Evolutionary conservation across 1,140 invertebrate genomes (phyloP), one percentile per base, ranked within the genome.

Genomic region (Bacillus rossius): DNA sequence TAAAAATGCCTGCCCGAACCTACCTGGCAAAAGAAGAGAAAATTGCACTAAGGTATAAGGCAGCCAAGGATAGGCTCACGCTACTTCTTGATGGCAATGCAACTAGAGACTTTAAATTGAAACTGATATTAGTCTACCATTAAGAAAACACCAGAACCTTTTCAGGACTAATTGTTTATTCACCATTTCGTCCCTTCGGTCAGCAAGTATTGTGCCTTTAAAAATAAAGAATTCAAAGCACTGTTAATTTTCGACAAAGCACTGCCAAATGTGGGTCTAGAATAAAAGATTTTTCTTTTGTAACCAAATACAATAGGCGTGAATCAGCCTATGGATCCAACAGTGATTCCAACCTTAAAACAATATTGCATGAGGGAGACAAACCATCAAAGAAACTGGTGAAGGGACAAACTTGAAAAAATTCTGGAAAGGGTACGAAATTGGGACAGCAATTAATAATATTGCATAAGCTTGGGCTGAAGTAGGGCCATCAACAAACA

Each of bases 11-110:
- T 34, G 4, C 29, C 4, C 4, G 29, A 34, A 34, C 29, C 10
- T 34, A 34, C 10, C 10, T 34, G 10, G 29, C 29, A 34, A 34
- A 34, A 34, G 29, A 34, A 34, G 29, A 34, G 29, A 10, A 4
- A 7, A 10, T 34, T 34, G 63, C 69, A 53, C 64, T 67, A 16
- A 75, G 75, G 41, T 73, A 71, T 64, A 77, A 77, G 65, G 65
- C 69, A 23, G 65, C 64, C 17, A 78, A 78, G 63, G 73, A 79
- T 67, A 64, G 73, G 41, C 38, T 77, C 2, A 77, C 73, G 60
- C 61, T 80, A 53, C 57, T 73, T n/a, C 57, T 75, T 19, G 69
- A 69, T 56, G 66, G 59, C 37, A 78, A 77, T 67, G 71, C 69
- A 57, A 67, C 61, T 56, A 72, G 75, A n/a, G 67, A 74, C 65